Conservation (phyloP, 1,140 invertebrate genomes). For the Listronotus oregonensis region DNA sequence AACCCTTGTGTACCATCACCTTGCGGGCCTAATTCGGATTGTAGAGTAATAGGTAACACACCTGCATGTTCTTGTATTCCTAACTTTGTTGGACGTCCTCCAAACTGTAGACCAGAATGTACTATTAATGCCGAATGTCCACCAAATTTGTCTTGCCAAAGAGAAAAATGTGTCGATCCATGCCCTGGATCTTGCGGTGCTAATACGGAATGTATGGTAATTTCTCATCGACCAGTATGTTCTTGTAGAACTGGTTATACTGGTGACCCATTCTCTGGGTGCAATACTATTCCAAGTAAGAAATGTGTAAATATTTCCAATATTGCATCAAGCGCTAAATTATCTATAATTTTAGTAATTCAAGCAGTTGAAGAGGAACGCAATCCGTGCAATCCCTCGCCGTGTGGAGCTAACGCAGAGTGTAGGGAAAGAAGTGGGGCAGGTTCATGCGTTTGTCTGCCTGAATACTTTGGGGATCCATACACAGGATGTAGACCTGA, state of each 20-base stretch:
- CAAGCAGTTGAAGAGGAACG: constrained; percentile 46
- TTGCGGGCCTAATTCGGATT: constrained; percentile 69
- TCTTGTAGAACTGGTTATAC: constrained; percentile 63
- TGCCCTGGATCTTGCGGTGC: constrained; percentile 65
- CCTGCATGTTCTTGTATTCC: constrained; percentile 66
- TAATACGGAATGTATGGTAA: constrained; percentile 65
- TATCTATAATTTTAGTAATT: constrained; percentile 42
- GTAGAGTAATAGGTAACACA: constrained; percentile 62
- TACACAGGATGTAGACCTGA: constrained; percentile 74
- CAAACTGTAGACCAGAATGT: constrained; percentile 70
- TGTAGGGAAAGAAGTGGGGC: constrained; percentile 78
- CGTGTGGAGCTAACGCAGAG: constrained; percentile 79
- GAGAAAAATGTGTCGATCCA: constrained; percentile 67
- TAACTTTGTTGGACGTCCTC: constrained; percentile 64
- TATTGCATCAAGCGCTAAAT: neutral
- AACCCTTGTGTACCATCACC: constrained; percentile 68
- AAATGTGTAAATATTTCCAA: neutral
- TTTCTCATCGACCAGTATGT: constrained; percentile 67
- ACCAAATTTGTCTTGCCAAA: constrained; percentile 65
- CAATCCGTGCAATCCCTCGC: constrained; percentile 73
- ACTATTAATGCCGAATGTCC: constrained; percentile 68
- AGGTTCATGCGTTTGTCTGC: constrained; percentile 72
- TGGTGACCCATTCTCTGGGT: constrained; percentile 67
- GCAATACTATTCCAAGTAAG: constrained; percentile 58
- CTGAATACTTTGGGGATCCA: constrained; percentile 76